Percentiles rank a stretch among this genome's conserved stretches.
Evolutionary conservation across 2,113 vertebrate genomes (phyloP).

Genomic region (Potamarius usumacintae): DNA sequence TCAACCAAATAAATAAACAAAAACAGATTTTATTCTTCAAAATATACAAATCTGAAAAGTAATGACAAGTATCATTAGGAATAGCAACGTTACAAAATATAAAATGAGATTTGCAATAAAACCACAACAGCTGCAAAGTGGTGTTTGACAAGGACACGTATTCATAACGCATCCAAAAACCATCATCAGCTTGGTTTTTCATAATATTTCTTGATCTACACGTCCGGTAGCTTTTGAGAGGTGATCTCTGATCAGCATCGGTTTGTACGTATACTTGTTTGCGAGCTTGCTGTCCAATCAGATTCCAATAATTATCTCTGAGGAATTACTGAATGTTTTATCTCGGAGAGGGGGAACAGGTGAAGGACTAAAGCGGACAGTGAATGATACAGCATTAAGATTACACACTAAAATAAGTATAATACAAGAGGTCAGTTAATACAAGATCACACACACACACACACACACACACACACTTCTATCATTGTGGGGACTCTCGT

Average conservation of each 20-base stretch:
- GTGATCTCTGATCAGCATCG: not conserved
- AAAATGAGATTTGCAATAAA: slow-evolving; percentile 18
- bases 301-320: not conserved
- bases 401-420: not conserved
- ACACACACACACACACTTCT: not conserved
- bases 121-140: not conserved
- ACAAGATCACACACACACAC: not conserved
- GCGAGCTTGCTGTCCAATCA: not conserved
- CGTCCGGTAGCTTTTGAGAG: not conserved
- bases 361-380: not conserved
- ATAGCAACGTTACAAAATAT: slow-evolving; percentile 34
- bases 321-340: not conserved
- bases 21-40: slow-evolving; percentile 13
- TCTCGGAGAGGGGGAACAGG: not conserved
- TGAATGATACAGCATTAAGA: not conserved
- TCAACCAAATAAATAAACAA: not conserved
- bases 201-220: not conserved
- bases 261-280: not conserved
- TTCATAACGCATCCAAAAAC: not conserved
- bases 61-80: not conserved
- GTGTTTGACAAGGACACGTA: slow-evolving; percentile 1
- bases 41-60: slow-evolving; percentile 18
- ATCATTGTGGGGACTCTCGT: too few species aligned
- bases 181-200: not conserved
- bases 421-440: not conserved